Percentiles rank a stretch among this genome's conserved stretches.
phyloP scores from a whole-genome alignment of 2,888 invertebrate species.

The Therioaphis trifolii region DNA sequence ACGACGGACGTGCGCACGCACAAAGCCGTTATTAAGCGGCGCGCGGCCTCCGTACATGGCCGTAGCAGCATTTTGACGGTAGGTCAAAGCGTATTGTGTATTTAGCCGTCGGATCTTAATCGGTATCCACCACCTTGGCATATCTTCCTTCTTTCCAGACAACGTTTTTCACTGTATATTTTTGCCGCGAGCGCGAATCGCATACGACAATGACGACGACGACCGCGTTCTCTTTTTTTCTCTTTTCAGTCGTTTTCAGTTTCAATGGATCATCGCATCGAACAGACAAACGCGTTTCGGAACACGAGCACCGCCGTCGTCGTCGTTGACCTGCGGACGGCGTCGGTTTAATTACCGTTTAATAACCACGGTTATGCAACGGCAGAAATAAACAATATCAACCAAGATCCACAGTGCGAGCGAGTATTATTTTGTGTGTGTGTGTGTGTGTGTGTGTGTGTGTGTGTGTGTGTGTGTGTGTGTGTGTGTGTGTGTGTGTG shows the following conservation, averaged over 20 bases:
- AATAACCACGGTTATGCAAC: slow-evolving; percentile 23
- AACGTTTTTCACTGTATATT: not conserved
- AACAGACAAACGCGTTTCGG: slow-evolving; percentile 33
- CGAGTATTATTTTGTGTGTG: too few relatives aligned
- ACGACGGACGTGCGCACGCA: too few relatives aligned
- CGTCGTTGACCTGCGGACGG: slow-evolving; percentile 30
- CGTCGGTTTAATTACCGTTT: slow-evolving; percentile 40
- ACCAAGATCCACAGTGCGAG: not conserved
- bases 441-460: too few relatives aligned
- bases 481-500: too few relatives aligned
- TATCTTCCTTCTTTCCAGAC: slow-evolving; percentile 31
- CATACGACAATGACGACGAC: too few relatives aligned
- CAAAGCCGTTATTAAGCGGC: not conserved
- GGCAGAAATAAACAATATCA: not conserved
- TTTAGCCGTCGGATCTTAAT: not conserved
- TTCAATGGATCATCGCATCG: not conserved
- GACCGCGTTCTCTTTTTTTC: too few relatives aligned
- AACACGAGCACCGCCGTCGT: not conserved
- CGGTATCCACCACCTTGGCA: slow-evolving; percentile 12
- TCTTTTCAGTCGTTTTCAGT: not conserved
- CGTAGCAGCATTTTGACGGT: slow-evolving; percentile 28
- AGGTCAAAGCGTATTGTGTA: slow-evolving; percentile 38
- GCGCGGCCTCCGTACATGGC: not conserved
- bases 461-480: too few relatives aligned
- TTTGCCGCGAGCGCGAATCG: not conserved